A percentile compares a stretch with the other conserved stretches of the same genome.
These are phyloP conservation scores for Gambusia affinis DNA, from an alignment of 2,113 vertebrate genomes.

Conservation along the genomic window DNA sequence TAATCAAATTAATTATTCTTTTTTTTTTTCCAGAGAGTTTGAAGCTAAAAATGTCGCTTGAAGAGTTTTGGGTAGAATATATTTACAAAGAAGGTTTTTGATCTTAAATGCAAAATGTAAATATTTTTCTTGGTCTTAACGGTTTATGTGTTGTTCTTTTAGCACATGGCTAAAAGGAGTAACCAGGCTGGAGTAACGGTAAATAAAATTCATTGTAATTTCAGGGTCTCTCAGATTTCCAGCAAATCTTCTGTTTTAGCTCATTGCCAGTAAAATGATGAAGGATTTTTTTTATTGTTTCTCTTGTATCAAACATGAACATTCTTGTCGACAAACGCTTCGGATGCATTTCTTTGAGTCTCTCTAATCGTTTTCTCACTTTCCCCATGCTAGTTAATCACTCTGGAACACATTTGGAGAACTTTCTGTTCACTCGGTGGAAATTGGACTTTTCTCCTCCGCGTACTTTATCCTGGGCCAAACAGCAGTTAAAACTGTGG, in stretches of 20 bases:
- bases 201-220: too few relatives aligned
- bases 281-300: conserved; percentile 79
- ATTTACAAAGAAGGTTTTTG: too few relatives aligned
- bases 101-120: too few relatives aligned
- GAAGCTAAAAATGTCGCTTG: too few relatives aligned
- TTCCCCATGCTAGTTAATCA: conserved; percentile 49
- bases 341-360: conserved; percentile 84
- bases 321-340: conserved; percentile 87
- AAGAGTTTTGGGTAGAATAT: too few relatives aligned
- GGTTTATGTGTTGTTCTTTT: too few relatives aligned
- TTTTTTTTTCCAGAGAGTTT: too few relatives aligned
- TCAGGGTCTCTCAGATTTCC: conserved; percentile 37
- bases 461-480: conserved; percentile 82
- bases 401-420: conserved; percentile 91
- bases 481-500: conserved; percentile 65
- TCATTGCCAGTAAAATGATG: conserved; percentile 79
- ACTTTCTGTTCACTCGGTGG: conserved; percentile 89
- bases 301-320: conserved; percentile 84
- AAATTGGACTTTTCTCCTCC: conserved; percentile 92
- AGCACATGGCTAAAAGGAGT: too few relatives aligned
- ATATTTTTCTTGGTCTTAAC: too few relatives aligned
- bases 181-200: too few relatives aligned
- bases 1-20: too few relatives aligned
- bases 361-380: conserved; percentile 2
- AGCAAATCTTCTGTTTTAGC: conserved; percentile 74